A percentile compares a stretch with the other conserved stretches of the same genome.
phyloP scores from a whole-genome alignment of 2,797 vertebrate genomes.

The Monodelphis domestica region DNA sequence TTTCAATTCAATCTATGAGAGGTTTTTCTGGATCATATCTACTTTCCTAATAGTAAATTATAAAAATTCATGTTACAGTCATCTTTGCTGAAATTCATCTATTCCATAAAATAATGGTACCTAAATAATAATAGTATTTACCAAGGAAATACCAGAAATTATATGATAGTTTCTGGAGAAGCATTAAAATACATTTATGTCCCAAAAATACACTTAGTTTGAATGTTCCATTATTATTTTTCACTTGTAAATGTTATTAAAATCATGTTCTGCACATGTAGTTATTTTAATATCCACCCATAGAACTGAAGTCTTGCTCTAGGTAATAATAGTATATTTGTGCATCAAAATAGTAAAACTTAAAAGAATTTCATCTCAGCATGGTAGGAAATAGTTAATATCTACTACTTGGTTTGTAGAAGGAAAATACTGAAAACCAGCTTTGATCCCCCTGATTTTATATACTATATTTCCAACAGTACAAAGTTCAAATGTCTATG shows the following conservation, averaged over 20 bases:
- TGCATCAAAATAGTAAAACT: not conserved
- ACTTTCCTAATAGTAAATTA: not conserved
- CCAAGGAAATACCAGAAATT: not conserved
- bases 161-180: not conserved
- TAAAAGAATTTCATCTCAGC: not conserved
- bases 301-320: not conserved
- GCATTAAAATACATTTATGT: not conserved
- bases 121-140: not conserved
- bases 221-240: not conserved
- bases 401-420: not conserved
- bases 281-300: not conserved
- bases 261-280: not conserved
- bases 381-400: not conserved
- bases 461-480: not conserved
- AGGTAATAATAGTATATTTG: not conserved
- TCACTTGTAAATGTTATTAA: not conserved
- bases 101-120: not conserved
- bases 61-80: constrained; percentile 20
- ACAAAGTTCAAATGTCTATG: not conserved
- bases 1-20: not conserved
- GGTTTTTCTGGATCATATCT: constrained; percentile 12
- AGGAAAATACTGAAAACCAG: not conserved
- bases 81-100: constrained; percentile 50
- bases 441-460: not conserved
- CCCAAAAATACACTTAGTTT: not conserved